Percentiles rank a stretch among this genome's conserved stretches.
Evolutionary conservation across 2,797 vertebrate genomes (phyloP).

Genomic region (Nasua narica): DNA sequence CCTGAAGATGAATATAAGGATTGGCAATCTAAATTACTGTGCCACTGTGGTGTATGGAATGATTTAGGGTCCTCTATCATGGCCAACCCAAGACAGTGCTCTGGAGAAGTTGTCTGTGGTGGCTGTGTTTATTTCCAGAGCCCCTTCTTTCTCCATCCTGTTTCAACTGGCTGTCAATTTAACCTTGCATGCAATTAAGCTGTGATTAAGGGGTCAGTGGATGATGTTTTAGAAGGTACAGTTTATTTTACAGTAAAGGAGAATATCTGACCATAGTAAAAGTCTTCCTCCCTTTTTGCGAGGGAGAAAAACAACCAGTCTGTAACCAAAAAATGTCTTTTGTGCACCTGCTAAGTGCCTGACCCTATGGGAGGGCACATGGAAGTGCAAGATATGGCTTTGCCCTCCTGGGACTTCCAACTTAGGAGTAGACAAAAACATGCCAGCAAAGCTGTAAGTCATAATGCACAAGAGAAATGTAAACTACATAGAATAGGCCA

Average conservation of each 20-base stretch:
- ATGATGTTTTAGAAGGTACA: background rate
- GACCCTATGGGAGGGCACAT: background rate
- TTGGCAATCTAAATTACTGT: background rate
- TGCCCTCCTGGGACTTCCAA: background rate
- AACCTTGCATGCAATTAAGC: background rate
- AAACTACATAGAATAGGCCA: background rate
- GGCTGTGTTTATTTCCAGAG: background rate
- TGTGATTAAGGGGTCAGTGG: background rate
- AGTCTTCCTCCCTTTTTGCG: background rate
- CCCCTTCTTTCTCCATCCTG: background rate
- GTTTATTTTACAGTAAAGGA: background rate
- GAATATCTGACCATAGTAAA: background rate
- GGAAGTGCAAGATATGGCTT: background rate
- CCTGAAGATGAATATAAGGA: background rate
- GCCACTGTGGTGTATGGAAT: background rate
- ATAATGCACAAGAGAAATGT: background rate
- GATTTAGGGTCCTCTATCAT: background rate
- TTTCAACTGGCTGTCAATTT: background rate
- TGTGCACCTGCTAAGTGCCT: background rate
- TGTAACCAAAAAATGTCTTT: background rate
- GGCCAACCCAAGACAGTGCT: background rate
- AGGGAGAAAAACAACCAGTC: background rate
- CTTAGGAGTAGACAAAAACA: conserved; percentile 9
- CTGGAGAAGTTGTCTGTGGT: background rate
- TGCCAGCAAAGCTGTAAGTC: background rate